A percentile compares a stretch with the other conserved stretches of the same genome.
phyloP scores from a whole-genome alignment of 2,797 vertebrate species.

The Lacerta agilis region DNA sequence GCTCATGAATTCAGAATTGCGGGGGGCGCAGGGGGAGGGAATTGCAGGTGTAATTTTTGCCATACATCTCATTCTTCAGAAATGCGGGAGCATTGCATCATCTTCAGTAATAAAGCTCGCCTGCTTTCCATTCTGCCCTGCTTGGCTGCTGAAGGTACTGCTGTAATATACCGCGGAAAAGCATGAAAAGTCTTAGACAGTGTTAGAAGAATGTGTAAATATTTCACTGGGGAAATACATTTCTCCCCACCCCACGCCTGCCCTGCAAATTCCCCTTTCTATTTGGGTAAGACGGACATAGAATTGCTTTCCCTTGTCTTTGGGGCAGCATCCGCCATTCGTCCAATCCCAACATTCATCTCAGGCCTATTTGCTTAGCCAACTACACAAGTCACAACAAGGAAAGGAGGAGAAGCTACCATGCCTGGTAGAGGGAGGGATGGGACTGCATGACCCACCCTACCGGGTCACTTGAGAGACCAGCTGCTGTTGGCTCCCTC shows the following conservation, averaged over 20 bases:
- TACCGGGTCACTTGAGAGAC: background rate
- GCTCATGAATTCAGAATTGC: conserved; percentile 7
- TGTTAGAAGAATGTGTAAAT: background rate
- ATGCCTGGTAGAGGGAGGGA: background rate
- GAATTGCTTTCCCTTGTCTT: background rate
- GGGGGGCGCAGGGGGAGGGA: background rate
- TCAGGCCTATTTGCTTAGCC: background rate
- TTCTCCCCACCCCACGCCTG: background rate
- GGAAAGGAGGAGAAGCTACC: background rate
- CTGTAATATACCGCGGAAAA: background rate
- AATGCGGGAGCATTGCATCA: background rate
- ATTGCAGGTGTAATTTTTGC: background rate
- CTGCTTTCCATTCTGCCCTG: background rate
- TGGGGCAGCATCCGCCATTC: background rate
- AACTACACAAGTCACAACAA: background rate
- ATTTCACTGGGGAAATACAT: background rate
- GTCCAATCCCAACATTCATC: background rate
- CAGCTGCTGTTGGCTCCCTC: background rate
- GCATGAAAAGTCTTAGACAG: background rate
- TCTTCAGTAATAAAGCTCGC: background rate
- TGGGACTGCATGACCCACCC: background rate
- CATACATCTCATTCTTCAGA: background rate
- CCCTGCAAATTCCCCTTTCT: background rate
- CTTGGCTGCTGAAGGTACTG: background rate
- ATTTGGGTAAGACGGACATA: background rate